Percentiles rank a stretch among this genome's conserved stretches.
Evolutionary conservation across 2,888 invertebrate species (phyloP).

Genomic region (Drosophila subquinaria): DNA sequence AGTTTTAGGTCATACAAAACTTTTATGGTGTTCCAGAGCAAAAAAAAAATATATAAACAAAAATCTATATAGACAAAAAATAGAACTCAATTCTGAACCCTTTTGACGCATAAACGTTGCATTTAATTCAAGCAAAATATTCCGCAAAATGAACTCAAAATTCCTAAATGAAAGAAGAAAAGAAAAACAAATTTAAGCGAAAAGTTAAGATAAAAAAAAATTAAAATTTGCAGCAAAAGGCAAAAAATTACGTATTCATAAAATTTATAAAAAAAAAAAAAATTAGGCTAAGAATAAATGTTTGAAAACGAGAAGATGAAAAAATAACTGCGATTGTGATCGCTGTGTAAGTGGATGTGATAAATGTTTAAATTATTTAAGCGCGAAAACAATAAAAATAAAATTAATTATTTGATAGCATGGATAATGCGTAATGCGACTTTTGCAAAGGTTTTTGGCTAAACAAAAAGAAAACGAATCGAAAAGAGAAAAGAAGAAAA

Average conservation of each 20-base stretch:
- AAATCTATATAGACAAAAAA: conserved; percentile 12
- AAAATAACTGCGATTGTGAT: conserved; percentile 78
- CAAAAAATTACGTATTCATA: conserved; percentile 63
- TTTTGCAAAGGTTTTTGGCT: conserved; percentile 70
- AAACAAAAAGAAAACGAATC: conserved; percentile 23
- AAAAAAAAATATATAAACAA: conserved; percentile 15
- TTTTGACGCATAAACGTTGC: conserved; percentile 37
- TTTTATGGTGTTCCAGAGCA: conserved; percentile 34
- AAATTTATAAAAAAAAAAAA: conserved; percentile 41
- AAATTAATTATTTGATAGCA: conserved; percentile 60
- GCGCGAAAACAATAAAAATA: conserved; percentile 65
- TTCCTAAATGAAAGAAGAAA: conserved; percentile 68
- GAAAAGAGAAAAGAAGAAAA: conserved; percentile 1
- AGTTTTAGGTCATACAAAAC: conserved; percentile 30
- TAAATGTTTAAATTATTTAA: conserved; percentile 84
- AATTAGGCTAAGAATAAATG: conserved; percentile 44
- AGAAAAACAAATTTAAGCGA: conserved; percentile 54
- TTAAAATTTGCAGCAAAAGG: conserved; percentile 55
- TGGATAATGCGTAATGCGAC: conserved; percentile 59
- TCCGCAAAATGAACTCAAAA: conserved; percentile 81
- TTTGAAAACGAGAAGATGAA: conserved; percentile 58
- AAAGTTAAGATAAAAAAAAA: conserved; percentile 46
- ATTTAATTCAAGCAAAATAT: conserved; percentile 59
- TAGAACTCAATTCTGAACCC: too few relatives aligned
- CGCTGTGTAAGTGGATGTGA: conserved; percentile 85